Evolutionary conservation across 2,888 invertebrate species (phyloP).

Genomic region (Apamea epomidion): DNA sequence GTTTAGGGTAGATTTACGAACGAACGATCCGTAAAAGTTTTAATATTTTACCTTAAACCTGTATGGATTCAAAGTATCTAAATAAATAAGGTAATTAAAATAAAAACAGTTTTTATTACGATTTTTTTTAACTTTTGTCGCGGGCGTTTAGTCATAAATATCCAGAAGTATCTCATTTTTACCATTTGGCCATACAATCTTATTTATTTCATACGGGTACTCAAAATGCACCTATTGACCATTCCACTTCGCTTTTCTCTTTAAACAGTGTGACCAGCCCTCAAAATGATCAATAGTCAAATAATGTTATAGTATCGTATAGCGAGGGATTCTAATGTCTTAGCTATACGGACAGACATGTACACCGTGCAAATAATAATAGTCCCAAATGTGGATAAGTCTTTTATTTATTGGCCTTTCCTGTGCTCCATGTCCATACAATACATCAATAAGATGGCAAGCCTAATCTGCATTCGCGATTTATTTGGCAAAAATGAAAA

Average conservation of each 20-base stretch:
- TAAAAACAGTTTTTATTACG: background rate
- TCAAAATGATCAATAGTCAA: slow-evolving; percentile 47
- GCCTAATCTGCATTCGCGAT: too few species aligned
- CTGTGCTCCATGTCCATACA: background rate
- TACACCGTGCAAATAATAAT: slow-evolving; percentile 70
- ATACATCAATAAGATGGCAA: background rate
- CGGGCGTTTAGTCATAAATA: background rate
- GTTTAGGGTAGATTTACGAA: slow-evolving; percentile 38
- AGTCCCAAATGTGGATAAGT: slow-evolving; percentile 63
- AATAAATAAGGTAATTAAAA: background rate
- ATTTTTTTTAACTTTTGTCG: background rate
- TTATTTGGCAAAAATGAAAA: too few species aligned
- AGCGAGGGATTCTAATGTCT: slow-evolving; percentile 39
- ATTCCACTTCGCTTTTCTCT: background rate
- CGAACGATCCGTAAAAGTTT: background rate
- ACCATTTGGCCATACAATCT: background rate
- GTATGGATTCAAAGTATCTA: background rate
- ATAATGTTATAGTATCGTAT: slow-evolving; percentile 45
- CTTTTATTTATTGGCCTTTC: slow-evolving; percentile 42
- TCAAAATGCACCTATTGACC: background rate
- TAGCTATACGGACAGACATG: slow-evolving; percentile 46
- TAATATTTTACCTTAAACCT: background rate
- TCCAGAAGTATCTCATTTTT: background rate
- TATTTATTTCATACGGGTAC: background rate
- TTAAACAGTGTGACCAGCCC: slow-evolving; percentile 60